These are phyloP conservation scores for Salpingus planirostris DNA, from an alignment of 2,888 invertebrate genomes.

Conservation along the genomic window DNA sequence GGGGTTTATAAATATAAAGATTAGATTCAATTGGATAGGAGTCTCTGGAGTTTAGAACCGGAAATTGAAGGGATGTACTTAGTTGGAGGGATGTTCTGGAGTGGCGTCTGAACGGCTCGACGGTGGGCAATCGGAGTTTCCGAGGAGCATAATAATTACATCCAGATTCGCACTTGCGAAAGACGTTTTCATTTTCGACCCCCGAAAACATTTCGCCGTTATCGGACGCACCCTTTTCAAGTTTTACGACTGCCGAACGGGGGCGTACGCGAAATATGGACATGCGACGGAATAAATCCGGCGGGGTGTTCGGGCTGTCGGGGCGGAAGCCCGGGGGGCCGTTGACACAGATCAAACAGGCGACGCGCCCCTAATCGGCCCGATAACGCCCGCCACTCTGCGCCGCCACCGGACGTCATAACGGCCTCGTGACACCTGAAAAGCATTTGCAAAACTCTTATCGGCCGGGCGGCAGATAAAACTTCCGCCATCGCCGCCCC, in stretches of 20 bases:
- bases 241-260: slow-evolving; percentile 5
- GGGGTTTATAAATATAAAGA: too few species aligned
- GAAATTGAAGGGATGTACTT: too few species aligned
- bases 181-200: slow-evolving; percentile 1
- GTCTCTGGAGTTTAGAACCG: too few species aligned
- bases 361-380: not conserved
- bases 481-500: slow-evolving; percentile 4
- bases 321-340: slow-evolving; percentile 3
- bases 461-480: slow-evolving; percentile 5
- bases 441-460: slow-evolving; percentile 10
- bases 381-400: slow-evolving; percentile 9
- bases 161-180: too few species aligned
- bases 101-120: too few species aligned
- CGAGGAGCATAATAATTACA: too few species aligned
- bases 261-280: slow-evolving; percentile 16
- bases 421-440: slow-evolving; percentile 11
- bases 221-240: slow-evolving; percentile 8
- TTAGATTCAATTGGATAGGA: too few species aligned
- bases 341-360: not conserved
- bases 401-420: slow-evolving; percentile 11
- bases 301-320: slow-evolving; percentile 8
- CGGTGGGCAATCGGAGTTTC: too few species aligned
- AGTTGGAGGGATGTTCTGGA: too few species aligned
- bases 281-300: slow-evolving; percentile 16
- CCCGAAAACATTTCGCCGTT: slow-evolving; percentile 4